These are phyloP conservation scores for Cuculus canorus DNA, from an alignment of 2,797 vertebrate genomes.

Conservation along the genomic window DNA sequence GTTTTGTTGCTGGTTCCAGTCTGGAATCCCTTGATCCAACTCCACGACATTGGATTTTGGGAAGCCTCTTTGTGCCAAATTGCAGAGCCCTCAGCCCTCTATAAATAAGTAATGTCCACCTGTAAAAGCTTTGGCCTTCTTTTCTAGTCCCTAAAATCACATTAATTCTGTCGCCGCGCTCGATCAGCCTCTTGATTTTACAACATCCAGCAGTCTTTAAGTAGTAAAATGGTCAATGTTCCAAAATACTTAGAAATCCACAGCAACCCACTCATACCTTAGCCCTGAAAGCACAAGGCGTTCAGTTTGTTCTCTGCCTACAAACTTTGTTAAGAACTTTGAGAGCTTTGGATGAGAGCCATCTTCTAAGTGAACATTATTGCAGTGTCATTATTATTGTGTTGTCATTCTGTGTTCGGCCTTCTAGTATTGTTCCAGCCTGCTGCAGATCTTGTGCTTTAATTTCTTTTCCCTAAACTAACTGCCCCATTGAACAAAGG, in stretches of 20 bases:
- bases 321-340: neutral
- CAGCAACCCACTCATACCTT: neutral
- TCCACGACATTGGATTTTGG: neutral
- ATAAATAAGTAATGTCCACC: neutral
- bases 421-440: neutral
- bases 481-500: neutral
- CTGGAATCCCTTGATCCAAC: neutral
- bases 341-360: neutral
- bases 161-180: neutral
- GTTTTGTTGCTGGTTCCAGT: neutral
- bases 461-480: neutral
- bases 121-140: neutral
- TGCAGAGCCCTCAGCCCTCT: neutral
- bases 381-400: neutral
- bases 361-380: neutral
- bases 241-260: neutral
- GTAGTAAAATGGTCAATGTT: neutral
- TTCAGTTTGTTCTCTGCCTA: neutral
- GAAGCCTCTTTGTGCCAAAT: neutral
- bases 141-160: neutral
- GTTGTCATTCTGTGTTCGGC: neutral
- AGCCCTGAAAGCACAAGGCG: rapidly evolving
- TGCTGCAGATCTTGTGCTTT: neutral
- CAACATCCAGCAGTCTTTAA: neutral
- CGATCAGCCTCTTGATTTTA: neutral